A percentile compares a stretch with the other conserved stretches of the same genome.
phyloP scores from a whole-genome alignment of 1,140 invertebrate species.

The Mactra quadrangularis region DNA sequence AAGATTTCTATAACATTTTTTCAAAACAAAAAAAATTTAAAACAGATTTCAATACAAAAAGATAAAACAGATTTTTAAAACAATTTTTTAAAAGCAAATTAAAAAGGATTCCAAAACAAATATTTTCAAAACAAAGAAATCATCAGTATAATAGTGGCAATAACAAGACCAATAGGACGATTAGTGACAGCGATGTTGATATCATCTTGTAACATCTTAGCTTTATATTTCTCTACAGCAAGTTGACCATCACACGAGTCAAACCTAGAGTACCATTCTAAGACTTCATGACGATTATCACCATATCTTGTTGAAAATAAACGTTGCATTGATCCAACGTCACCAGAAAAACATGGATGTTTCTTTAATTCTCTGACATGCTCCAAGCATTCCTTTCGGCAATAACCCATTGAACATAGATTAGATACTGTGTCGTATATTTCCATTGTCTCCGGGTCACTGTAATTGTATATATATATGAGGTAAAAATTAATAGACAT shows the following conservation, averaged over 20 bases:
- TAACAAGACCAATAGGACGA: too few species aligned
- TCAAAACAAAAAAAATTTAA: too few species aligned
- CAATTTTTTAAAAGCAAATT: too few species aligned
- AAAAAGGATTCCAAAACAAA: too few species aligned
- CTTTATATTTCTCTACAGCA: background rate
- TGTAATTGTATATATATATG: background rate
- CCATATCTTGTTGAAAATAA: too few species aligned
- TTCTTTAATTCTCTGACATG: slow-evolving; percentile 6
- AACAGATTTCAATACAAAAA: too few species aligned
- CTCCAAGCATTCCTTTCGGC: background rate
- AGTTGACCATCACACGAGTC: slow-evolving; percentile 21
- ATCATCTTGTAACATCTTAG: too few species aligned
- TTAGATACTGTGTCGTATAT: background rate
- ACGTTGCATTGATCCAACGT: background rate
- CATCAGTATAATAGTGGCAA: too few species aligned
- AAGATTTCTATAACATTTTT: too few species aligned
- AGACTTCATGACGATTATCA: background rate
- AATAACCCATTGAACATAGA: background rate
- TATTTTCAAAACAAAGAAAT: too few species aligned
- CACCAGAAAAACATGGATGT: slow-evolving; percentile 27
- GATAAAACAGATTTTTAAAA: too few species aligned
- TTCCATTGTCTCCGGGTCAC: background rate
- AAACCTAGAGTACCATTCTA: background rate
- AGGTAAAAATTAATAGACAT: background rate
- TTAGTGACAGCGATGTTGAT: background rate